Conservation (phyloP, 2,113 vertebrate genomes). For the Alethe castanea region DNA sequence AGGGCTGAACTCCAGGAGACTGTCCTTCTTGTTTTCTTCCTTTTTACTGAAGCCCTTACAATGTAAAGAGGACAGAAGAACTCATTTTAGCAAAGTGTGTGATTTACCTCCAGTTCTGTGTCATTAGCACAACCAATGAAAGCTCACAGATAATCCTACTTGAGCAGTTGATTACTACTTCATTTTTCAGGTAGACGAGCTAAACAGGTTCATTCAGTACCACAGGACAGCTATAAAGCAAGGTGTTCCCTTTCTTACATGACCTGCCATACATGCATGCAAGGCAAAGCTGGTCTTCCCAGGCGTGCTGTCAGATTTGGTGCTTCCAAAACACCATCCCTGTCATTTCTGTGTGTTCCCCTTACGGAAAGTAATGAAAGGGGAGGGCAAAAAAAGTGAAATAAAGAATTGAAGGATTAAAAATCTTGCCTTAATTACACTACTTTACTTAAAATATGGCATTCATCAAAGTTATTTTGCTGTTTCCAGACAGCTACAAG, state of each 20-base stretch:
- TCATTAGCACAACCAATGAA: not conserved
- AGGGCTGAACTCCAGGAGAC: not conserved
- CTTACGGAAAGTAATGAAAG: not conserved
- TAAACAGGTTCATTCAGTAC: not conserved
- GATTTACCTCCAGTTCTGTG: not conserved
- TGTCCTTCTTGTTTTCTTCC: not conserved
- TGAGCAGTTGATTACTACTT: not conserved
- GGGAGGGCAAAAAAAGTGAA: not conserved
- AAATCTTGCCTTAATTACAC: not conserved
- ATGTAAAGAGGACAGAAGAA: not conserved
- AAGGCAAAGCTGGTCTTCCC: not conserved
- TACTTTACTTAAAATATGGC: not conserved
- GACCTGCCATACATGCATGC: not conserved
- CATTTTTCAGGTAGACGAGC: not conserved
- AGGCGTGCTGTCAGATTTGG: not conserved
- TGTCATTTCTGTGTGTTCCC: not conserved
- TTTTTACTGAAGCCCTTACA: not conserved
- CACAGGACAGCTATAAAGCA: not conserved
- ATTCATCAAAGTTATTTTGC: not conserved
- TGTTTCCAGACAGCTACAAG: not conserved
- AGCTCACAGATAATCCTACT: not conserved
- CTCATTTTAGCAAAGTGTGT: not conserved
- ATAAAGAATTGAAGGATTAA: not conserved
- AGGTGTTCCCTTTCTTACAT: not conserved
- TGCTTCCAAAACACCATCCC: not conserved